Evolutionary conservation across 1,140 invertebrate genomes (phyloP).

Genomic region (Laodelphax striatellus): DNA sequence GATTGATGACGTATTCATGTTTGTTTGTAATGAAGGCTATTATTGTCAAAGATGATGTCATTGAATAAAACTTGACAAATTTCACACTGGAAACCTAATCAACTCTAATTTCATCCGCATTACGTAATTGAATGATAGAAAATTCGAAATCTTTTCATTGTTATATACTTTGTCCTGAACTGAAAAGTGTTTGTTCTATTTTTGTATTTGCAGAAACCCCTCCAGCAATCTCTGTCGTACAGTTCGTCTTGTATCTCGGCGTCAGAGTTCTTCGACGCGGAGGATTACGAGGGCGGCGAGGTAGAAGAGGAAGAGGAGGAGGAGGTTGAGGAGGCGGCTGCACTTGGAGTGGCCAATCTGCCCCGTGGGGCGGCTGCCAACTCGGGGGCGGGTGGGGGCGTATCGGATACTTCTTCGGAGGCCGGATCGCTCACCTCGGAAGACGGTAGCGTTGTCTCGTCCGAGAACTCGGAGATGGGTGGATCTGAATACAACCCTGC

Average conservation of each 20-base stretch:
- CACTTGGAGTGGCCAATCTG: slow-evolving; percentile 10
- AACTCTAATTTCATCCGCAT: no score
- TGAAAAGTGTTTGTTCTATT: no score
- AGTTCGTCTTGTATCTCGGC: slow-evolving; percentile 65
- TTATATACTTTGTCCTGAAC: no score
- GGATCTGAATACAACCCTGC: slow-evolving; percentile 24
- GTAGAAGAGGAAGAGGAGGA: slow-evolving; percentile 7
- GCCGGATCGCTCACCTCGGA: slow-evolving; percentile 49
- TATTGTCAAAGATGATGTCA: no score
- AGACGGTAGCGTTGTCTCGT: slow-evolving; percentile 35
- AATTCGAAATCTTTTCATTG: no score
- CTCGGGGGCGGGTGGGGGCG: slow-evolving; percentile 21
- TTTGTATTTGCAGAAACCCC: slow-evolving; percentile 29
- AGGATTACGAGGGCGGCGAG: slow-evolving; percentile 36
- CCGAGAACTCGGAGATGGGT: slow-evolving; percentile 23
- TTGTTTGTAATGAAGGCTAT: no score
- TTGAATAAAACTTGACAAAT: no score
- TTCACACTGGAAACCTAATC: no score
- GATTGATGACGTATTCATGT: no score
- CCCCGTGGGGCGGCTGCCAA: slow-evolving; percentile 22
- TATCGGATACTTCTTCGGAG: slow-evolving; percentile 51
- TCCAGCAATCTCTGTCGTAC: slow-evolving; percentile 53
- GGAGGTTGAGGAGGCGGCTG: slow-evolving; percentile 7
- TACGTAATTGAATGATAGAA: no score
- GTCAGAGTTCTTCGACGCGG: slow-evolving; percentile 79